Evolutionary conservation across 2,888 invertebrate genomes (phyloP).

Genomic region (Rhimphoctona megacephalus): DNA sequence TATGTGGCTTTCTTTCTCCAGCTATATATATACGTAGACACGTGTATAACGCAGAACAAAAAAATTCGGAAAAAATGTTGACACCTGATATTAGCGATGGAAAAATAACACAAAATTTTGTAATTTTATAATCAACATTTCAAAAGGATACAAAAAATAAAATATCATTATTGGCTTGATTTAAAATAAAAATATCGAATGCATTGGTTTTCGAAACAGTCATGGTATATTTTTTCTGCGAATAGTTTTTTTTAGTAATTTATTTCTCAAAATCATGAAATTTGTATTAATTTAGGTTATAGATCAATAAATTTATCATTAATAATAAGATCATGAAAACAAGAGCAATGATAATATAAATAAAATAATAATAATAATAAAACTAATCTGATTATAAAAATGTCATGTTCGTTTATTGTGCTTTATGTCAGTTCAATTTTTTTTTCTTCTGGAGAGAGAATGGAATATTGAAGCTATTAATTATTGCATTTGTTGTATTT

Average conservation of each 20-base stretch:
- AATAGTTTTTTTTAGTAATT: too few species aligned
- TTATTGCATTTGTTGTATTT: constrained; percentile 27
- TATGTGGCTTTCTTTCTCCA: neutral
- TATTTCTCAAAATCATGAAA: neutral
- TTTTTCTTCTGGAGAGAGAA: neutral
- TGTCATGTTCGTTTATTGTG: neutral
- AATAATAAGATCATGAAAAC: neutral
- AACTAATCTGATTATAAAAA: too few species aligned
- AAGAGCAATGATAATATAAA: neutral
- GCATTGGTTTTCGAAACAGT: too few species aligned
- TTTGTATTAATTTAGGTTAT: too few species aligned
- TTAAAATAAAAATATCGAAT: neutral
- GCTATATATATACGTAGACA: neutral
- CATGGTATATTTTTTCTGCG: too few species aligned
- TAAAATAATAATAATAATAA: neutral
- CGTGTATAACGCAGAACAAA: neutral
- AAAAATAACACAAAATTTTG: neutral
- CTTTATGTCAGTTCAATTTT: neutral
- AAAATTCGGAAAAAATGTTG: neutral
- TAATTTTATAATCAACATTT: neutral
- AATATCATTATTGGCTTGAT: neutral
- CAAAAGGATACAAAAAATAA: neutral
- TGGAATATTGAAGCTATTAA: constrained; percentile 19
- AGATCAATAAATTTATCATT: too few species aligned
- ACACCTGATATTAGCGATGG: neutral